Percentiles rank a stretch among this genome's conserved stretches.
phyloP scores from a whole-genome alignment of 1,140 invertebrate species.

The Subanguina moxae region DNA sequence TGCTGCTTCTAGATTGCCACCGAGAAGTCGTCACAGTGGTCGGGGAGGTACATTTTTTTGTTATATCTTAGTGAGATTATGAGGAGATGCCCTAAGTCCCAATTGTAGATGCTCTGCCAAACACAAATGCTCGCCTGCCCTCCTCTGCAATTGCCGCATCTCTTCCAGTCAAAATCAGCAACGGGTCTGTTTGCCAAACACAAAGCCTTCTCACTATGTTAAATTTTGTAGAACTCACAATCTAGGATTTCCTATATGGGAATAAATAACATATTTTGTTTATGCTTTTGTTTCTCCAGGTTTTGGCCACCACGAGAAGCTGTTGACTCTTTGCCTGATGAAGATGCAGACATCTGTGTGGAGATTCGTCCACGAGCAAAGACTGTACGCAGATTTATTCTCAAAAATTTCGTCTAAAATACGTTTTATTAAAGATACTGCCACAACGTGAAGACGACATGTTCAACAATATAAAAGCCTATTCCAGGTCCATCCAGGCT shows the following conservation, averaged over 20 bases:
- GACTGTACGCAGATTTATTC: not conserved
- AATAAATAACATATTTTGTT: too few relatives aligned
- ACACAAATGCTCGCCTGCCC: not conserved
- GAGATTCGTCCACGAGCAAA: not conserved
- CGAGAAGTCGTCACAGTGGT: slow-evolving; percentile 15
- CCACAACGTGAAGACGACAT: slow-evolving; percentile 19
- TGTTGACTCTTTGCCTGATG: not conserved
- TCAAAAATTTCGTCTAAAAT: not conserved
- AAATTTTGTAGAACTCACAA: too few relatives aligned
- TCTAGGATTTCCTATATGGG: too few relatives aligned
- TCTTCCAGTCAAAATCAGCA: slow-evolving; percentile 16
- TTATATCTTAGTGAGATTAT: not conserved
- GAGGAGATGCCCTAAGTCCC: not conserved
- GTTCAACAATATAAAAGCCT: slow-evolving; percentile 23
- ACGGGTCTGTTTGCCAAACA: not conserved
- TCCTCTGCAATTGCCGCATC: slow-evolving; percentile 12
- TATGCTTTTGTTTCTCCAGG: too few relatives aligned
- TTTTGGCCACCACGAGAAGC: slow-evolving; percentile 2
- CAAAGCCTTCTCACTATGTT: too few relatives aligned
- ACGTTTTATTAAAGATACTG: not conserved
- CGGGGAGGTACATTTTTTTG: slow-evolving; percentile 7
- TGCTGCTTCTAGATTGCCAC: slow-evolving; percentile 12
- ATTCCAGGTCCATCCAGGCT: slow-evolving; percentile 30
- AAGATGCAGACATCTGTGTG: not conserved
- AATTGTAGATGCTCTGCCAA: not conserved